phyloP scores from a whole-genome alignment of 2,797 vertebrate species.

The Erethizon dorsatum region DNA sequence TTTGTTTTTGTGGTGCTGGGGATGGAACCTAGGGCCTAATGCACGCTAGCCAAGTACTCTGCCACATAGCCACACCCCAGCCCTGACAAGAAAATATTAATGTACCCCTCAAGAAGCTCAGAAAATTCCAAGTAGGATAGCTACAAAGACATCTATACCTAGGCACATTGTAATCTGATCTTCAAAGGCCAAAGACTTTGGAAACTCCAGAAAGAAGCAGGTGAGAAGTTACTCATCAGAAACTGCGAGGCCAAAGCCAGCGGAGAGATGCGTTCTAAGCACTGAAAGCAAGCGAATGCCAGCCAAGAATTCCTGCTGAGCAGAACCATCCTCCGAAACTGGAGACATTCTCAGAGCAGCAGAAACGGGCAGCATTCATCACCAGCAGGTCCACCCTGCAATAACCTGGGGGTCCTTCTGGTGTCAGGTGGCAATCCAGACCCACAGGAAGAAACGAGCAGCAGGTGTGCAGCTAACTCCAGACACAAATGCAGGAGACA shows the following conservation, averaged over 20 bases:
- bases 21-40: neutral
- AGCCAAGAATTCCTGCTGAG: too few species aligned
- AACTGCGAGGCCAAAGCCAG: neutral
- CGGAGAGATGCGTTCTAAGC: neutral
- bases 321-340: too few species aligned
- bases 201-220: neutral
- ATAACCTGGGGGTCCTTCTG: too few species aligned
- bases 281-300: too few species aligned
- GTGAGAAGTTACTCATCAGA: neutral
- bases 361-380: neutral
- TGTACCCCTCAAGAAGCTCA: neutral
- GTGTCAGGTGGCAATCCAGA: neutral
- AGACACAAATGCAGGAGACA: neutral
- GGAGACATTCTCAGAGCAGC: neutral
- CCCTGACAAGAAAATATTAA: too few species aligned
- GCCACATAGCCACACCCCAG: too few species aligned
- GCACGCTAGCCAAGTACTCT: neutral
- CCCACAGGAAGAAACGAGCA: neutral
- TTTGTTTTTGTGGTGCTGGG: neutral
- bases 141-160: neutral
- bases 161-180: neutral
- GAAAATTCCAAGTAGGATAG: neutral
- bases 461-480: neutral
- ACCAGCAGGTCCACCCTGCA: neutral
- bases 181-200: neutral